phyloP scores from a whole-genome alignment of 2,888 invertebrate species.

The Eilema sororculum region DNA sequence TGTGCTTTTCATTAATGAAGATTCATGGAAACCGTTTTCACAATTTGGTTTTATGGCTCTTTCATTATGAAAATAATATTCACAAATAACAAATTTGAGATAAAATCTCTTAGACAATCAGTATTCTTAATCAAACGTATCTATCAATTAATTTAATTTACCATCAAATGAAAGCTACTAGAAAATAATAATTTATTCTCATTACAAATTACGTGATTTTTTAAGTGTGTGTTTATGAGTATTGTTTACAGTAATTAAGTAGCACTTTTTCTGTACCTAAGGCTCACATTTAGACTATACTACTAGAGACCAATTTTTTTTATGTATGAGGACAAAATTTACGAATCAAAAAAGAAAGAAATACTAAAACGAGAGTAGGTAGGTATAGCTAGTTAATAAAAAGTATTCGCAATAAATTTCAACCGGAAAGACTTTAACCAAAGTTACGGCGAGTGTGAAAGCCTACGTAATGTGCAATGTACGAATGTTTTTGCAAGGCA shows the following conservation, averaged over 20 bases:
- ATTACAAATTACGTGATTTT: not conserved
- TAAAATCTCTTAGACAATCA: not conserved
- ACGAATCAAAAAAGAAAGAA: not conserved
- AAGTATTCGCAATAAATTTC: conserved; percentile 3
- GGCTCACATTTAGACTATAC: not conserved
- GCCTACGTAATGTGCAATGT: conserved; percentile 3
- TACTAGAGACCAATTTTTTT: not conserved
- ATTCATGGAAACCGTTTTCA: not conserved
- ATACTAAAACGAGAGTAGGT: not conserved
- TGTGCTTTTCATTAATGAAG: conserved; percentile 1
- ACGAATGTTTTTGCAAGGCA: conserved; percentile 7
- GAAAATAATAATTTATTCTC: too few relatives aligned
- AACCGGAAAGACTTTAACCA: not conserved
- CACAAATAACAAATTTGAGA: not conserved
- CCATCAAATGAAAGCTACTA: too few relatives aligned
- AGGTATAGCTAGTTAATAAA: not conserved
- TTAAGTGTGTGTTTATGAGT: not conserved
- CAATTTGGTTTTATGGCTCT: not conserved
- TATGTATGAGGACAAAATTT: not conserved
- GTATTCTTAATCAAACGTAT: not conserved
- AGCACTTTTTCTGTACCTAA: not conserved
- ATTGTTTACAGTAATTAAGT: not conserved
- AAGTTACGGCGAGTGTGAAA: conserved; percentile 2
- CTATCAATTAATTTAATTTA: not conserved
- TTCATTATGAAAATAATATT: not conserved